A percentile compares a stretch with the other conserved stretches of the same genome.
Evolutionary conservation across 2,113 vertebrate species (phyloP).

Genomic region (Thymallus thymallus): DNA sequence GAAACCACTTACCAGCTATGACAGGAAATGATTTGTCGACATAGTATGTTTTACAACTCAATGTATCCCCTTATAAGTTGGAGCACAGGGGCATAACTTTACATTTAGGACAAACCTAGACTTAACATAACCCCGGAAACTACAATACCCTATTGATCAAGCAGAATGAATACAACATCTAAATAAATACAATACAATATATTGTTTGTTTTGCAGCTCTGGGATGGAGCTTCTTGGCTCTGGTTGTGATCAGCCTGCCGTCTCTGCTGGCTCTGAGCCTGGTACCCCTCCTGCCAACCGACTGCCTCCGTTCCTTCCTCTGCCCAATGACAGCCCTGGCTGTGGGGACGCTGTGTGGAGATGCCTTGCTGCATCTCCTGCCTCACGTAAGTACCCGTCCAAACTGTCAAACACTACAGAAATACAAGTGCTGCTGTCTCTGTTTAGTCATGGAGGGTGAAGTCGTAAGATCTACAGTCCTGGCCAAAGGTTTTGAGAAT

Average conservation of each 20-base stretch:
- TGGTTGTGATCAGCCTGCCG: constrained; percentile 74
- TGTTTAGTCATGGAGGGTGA: neutral
- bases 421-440: neutral
- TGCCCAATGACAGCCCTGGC: constrained; percentile 81
- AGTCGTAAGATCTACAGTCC: too few relatives aligned
- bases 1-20: neutral
- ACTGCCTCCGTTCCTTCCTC: constrained; percentile 63
- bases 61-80: neutral
- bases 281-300: constrained; percentile 65
- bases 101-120: neutral
- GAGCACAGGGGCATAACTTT: neutral
- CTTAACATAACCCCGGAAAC: too few relatives aligned
- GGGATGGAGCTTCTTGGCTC: constrained; percentile 72
- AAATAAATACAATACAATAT: too few relatives aligned
- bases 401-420: neutral
- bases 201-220: constrained; percentile 61
- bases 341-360: constrained; percentile 82
- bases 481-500: too few relatives aligned
- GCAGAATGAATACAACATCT: too few relatives aligned
- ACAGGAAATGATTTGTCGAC: neutral
- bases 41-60: neutral
- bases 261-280: constrained; percentile 70
- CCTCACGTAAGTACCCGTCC: constrained; percentile 72
- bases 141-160: too few relatives aligned
- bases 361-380: constrained; percentile 81